phyloP scores from a whole-genome alignment of 2,888 invertebrate genomes.

The Amiota minor region DNA sequence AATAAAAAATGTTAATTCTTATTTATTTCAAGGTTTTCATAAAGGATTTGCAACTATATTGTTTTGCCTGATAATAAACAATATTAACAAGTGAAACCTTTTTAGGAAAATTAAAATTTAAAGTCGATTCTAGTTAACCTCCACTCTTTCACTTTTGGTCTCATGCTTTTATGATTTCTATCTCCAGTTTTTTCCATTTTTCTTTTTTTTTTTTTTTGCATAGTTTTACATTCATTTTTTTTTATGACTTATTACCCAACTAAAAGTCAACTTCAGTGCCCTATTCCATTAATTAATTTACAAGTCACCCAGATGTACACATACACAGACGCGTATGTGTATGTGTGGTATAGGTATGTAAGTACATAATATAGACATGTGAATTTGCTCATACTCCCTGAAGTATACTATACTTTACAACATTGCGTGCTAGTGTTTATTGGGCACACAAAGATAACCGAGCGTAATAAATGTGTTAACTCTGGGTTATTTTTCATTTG shows the following conservation, averaged over 20 bases:
- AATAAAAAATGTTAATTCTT: too few relatives aligned
- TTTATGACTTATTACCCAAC: conserved; percentile 24
- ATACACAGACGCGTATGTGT: neutral
- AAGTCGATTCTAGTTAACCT: too few relatives aligned
- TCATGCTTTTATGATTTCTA: conserved; percentile 29
- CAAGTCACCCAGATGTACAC: conserved; percentile 32
- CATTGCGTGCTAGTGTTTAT: conserved; percentile 18
- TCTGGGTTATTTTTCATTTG: neutral
- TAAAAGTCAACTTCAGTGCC: conserved; percentile 14
- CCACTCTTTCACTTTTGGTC: too few relatives aligned
- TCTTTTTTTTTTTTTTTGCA: conserved; percentile 22
- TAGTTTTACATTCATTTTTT: neutral
- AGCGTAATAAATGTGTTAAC: conserved; percentile 25
- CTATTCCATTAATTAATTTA: conserved; percentile 57
- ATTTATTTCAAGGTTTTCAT: too few relatives aligned
- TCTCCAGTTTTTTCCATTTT: conserved; percentile 54
- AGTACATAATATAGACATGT: conserved; percentile 5
- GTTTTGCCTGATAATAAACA: too few relatives aligned
- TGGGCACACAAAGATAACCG: conserved; percentile 21
- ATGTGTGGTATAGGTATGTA: neutral
- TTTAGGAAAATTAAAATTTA: too few relatives aligned
- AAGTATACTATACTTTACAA: neutral
- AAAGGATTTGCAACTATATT: too few relatives aligned
- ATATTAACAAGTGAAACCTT: too few relatives aligned
- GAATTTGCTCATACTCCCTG: neutral